A percentile compares a stretch with the other conserved stretches of the same genome.
phyloP scores from a whole-genome alignment of 2,797 vertebrate genomes.

The Gallinago solitaria region DNA sequence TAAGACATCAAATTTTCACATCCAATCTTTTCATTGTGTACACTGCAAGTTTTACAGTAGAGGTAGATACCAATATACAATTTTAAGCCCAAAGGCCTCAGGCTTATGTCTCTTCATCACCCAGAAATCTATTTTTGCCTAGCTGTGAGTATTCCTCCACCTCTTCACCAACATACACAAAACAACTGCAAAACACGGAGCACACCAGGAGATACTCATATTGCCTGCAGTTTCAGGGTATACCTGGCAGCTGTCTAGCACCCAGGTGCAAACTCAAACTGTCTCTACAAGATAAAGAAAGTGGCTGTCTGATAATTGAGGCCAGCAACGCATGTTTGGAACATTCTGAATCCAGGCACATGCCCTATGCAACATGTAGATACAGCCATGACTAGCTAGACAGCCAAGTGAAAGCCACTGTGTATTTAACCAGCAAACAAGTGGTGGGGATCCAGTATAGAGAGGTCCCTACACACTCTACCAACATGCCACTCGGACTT shows the following conservation, averaged over 20 bases:
- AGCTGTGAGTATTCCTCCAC: neutral
- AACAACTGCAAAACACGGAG: neutral
- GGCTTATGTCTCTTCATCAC: neutral
- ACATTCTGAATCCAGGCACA: neutral
- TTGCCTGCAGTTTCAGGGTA: neutral
- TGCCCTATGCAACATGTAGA: accelerated
- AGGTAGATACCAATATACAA: neutral
- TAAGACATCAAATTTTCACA: neutral
- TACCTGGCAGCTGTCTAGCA: neutral
- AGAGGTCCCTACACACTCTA: neutral
- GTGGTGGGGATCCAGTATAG: neutral
- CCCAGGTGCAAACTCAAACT: neutral
- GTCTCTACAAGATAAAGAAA: neutral
- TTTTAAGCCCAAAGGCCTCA: neutral
- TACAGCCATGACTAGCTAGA: neutral
- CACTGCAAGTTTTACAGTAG: neutral
- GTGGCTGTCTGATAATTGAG: neutral
- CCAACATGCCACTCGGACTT: neutral
- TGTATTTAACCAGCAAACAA: neutral
- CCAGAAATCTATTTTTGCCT: neutral
- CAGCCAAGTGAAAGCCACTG: neutral
- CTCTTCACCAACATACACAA: neutral
- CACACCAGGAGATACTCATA: neutral
- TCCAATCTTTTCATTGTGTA: neutral
- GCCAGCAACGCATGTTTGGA: neutral